A percentile compares a stretch with the other conserved stretches of the same genome.
Conservation (phyloP, 2,888 invertebrate species). For the Caenorhabditis parvicauda region DNA sequence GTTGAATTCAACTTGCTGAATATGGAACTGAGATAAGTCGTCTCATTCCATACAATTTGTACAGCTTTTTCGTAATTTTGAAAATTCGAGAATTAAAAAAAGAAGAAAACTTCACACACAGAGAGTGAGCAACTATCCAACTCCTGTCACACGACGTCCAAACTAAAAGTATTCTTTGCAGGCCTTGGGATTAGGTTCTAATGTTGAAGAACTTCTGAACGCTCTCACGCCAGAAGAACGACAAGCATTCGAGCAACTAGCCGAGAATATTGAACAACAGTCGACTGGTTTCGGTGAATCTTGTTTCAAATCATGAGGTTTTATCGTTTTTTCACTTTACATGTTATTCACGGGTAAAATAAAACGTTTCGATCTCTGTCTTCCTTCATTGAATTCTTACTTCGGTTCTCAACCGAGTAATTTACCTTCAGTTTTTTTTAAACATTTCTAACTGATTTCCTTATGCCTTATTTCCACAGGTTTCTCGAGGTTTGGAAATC, state of each 20-base stretch:
- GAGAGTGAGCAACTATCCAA: background rate
- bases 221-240: slow-evolving; percentile 35
- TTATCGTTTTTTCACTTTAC: background rate
- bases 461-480: no score
- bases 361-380: background rate
- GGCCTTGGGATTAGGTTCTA: slow-evolving; percentile 35
- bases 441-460: no score
- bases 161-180: slow-evolving; percentile 4
- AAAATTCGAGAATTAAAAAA: no score
- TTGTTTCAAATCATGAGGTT: slow-evolving; percentile 15
- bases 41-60: no score
- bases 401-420: background rate
- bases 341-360: no score
- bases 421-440: no score
- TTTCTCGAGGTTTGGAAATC: no score
- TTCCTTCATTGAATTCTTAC: background rate
- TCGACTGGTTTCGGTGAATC: slow-evolving; percentile 11
- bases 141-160: background rate
- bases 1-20: no score
- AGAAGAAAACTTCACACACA: no score
- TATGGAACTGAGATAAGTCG: no score
- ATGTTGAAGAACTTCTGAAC: slow-evolving; percentile 36
- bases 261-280: slow-evolving; percentile 33
- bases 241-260: slow-evolving; percentile 32
- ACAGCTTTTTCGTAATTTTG: no score